These are phyloP conservation scores for Garrulus glandarius DNA, from an alignment of 2,797 vertebrate species.

Conservation along the genomic window DNA sequence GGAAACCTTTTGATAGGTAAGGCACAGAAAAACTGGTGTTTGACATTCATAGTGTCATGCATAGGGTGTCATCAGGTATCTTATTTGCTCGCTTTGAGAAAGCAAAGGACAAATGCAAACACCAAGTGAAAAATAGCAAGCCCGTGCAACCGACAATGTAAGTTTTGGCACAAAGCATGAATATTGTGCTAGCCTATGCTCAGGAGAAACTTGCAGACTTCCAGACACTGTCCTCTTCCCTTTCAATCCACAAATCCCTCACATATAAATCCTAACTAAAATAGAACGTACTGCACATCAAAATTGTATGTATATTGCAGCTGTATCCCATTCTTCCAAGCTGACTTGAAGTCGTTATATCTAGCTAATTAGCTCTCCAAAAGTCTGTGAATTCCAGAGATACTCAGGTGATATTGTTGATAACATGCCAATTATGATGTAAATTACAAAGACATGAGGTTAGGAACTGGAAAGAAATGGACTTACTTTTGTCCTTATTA, in stretches of 20 bases:
- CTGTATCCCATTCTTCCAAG: neutral
- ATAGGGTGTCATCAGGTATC: neutral
- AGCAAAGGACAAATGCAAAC: neutral
- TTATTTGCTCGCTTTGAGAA: neutral
- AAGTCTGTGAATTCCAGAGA: neutral
- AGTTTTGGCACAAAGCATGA: neutral
- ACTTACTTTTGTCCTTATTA: neutral
- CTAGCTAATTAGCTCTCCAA: neutral
- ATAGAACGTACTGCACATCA: neutral
- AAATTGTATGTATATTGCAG: neutral
- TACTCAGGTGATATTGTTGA: neutral
- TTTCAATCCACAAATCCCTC: neutral
- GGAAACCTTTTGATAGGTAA: neutral
- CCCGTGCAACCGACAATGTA: rapidly evolving
- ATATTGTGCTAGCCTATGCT: neutral
- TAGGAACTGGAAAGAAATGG: neutral
- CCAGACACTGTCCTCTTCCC: neutral
- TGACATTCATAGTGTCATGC: neutral
- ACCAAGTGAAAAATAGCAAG: neutral
- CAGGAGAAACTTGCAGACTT: neutral
- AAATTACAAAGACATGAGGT: neutral
- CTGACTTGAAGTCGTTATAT: neutral
- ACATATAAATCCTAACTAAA: neutral
- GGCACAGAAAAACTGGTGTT: neutral
- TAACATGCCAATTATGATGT: neutral